Base-by-base conservation (phyloP, 2,797 vertebrate species). In the Danio aesculapii region DNA sequence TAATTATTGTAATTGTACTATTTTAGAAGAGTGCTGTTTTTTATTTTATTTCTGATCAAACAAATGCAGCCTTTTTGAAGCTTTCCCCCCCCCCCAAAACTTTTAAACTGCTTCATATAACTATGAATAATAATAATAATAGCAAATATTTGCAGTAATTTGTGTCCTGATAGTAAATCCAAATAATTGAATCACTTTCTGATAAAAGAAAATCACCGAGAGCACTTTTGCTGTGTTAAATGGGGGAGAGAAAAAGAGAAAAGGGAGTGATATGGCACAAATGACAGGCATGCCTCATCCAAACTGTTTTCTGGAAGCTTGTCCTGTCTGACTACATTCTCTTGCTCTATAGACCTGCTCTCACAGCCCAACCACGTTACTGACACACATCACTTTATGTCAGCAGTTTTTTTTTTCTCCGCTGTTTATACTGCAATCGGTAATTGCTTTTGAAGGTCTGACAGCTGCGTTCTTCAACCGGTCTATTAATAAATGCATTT, bases 251-350 rank as follows among this genome's bases (percentile, higher is more conserved):
- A 30, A 13, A 76, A 10, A 59, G 69, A 63, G 68, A 80, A 76
- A 59, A 59, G 14, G 5, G 66, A 41, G 46, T 44, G 17, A 52
- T 79, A 43, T 21, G 41, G 53, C 53, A 69, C 39, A 3, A 8
- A 64, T 75, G 5, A 78, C 72, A 69, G 46, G n/a, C 50, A 50
- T 63, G 44, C 41, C 72, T 30, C 16, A 53, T 75, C 17, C 1
- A 9, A 53, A n/a, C 19, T 52, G 44, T 46, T 30, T 70, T 50
- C 30, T 72, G 47, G 47, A 71, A 72, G 44, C 41, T 79, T 41
- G 58, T 83, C 73, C 67, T 53, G 68, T 52, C 47, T 50, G 19
- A 43, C 52, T 43, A 69, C 73, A 80, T 84, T 81, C 73, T 71
- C 39, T 43, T 58, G 14, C 17, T 62, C 55, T 53, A 21, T 43